Percentiles rank a stretch among this genome's conserved stretches.
phyloP scores from a whole-genome alignment of 1,140 invertebrate species.

The Eumaeus atala region DNA sequence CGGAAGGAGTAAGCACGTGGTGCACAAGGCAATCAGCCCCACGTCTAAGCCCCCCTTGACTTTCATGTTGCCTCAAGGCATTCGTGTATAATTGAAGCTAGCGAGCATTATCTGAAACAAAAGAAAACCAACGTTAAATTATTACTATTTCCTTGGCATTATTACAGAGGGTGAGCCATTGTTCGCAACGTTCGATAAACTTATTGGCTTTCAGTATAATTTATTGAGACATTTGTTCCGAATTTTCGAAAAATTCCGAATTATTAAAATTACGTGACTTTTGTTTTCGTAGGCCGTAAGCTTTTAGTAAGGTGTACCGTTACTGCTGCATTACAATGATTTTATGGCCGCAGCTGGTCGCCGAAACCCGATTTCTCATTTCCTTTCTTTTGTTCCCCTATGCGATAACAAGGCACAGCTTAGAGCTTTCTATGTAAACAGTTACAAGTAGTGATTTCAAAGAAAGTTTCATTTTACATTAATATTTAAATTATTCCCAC shows the following conservation, averaged over 20 bases:
- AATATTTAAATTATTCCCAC: neutral
- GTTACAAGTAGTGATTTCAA: neutral
- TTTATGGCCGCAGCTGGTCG: no score
- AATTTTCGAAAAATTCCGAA: no score
- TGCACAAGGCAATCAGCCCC: constrained; percentile 61
- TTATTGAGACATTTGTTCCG: constrained; percentile 13
- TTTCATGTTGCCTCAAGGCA: constrained; percentile 65
- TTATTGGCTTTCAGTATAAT: constrained; percentile 29
- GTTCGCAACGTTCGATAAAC: constrained; percentile 31
- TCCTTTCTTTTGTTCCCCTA: no score
- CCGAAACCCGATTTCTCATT: no score
- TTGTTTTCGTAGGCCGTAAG: neutral
- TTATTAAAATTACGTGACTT: neutral
- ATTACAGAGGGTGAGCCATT: constrained; percentile 27
- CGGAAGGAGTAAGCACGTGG: constrained; percentile 53
- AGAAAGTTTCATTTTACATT: constrained; percentile 2
- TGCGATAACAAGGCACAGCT: no score
- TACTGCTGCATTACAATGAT: no score
- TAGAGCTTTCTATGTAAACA: no score
- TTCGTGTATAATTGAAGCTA: constrained; percentile 33
- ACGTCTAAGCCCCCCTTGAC: constrained; percentile 50
- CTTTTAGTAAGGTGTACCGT: no score
- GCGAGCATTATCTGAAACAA: constrained; percentile 68
- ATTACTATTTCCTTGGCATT: constrained; percentile 27
- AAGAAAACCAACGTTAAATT: constrained; percentile 36